A percentile compares a stretch with the other conserved stretches of the same genome.
Evolutionary conservation across 2,888 invertebrate species (phyloP).

Genomic region (Eristalinus aeneus): DNA sequence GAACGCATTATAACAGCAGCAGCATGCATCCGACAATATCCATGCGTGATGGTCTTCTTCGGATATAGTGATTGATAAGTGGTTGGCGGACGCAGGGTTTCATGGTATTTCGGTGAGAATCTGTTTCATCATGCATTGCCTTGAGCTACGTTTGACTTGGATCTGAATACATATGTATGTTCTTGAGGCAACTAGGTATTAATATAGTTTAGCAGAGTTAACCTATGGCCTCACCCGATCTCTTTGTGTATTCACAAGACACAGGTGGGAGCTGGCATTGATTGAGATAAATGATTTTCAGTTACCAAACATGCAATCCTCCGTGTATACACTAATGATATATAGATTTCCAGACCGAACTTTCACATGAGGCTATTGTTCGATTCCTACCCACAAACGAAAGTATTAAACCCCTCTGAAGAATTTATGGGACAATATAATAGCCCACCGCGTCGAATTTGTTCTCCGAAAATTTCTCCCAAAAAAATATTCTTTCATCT

Average conservation of each 20-base stretch:
- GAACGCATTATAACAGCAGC: slow-evolving; percentile 28
- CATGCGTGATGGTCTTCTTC: slow-evolving; percentile 20
- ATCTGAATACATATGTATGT: background rate
- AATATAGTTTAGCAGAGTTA: background rate
- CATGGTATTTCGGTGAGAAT: slow-evolving; percentile 11
- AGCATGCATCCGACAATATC: background rate
- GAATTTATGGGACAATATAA: slow-evolving; percentile 46
- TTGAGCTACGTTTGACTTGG: background rate
- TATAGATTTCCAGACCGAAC: slow-evolving; percentile 38
- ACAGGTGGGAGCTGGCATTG: background rate
- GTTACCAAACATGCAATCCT: slow-evolving; percentile 20
- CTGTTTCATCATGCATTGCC: slow-evolving; percentile 13
- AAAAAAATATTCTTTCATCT: slow-evolving; percentile 31
- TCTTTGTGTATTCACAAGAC: background rate
- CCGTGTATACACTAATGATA: background rate
- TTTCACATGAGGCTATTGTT: slow-evolving; percentile 50
- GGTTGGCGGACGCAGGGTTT: background rate
- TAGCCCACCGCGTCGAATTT: slow-evolving; percentile 40
- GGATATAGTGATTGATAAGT: slow-evolving; percentile 23
- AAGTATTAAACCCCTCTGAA: slow-evolving; percentile 47
- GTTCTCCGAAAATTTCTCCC: slow-evolving; percentile 48
- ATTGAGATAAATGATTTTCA: slow-evolving; percentile 30
- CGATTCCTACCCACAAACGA: slow-evolving; percentile 33
- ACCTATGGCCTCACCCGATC: background rate
- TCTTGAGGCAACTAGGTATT: background rate